Conservation (phyloP, 2,113 vertebrate species). For the Phasianus colchicus region DNA sequence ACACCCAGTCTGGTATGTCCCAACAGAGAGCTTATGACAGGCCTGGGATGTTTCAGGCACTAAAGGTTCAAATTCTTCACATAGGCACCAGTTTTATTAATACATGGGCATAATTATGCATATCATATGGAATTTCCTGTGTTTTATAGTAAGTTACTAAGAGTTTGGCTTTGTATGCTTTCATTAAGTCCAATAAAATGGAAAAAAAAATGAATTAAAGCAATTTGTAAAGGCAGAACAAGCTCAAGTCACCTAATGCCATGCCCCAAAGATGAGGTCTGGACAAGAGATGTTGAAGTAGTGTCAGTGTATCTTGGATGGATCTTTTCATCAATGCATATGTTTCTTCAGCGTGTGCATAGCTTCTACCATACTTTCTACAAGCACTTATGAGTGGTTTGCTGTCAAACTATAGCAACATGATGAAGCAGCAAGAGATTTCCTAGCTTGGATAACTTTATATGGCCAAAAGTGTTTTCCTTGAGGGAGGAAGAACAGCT, state of each 20-base stretch:
- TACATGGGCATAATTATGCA: neutral
- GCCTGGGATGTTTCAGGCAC: neutral
- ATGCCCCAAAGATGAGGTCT: neutral
- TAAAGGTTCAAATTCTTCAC: neutral
- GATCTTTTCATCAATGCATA: neutral
- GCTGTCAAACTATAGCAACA: neutral
- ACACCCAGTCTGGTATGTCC: neutral
- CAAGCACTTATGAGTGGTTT: neutral
- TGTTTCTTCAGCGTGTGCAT: neutral
- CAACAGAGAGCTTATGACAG: neutral
- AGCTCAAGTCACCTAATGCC: neutral
- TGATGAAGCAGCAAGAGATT: neutral
- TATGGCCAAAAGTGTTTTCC: neutral
- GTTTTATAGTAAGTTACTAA: neutral
- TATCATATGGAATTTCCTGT: neutral
- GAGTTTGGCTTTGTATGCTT: neutral
- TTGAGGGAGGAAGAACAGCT: neutral
- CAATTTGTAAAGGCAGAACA: neutral
- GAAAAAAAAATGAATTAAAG: neutral
- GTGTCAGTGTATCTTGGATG: neutral
- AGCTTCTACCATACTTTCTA: neutral
- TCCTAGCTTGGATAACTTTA: neutral
- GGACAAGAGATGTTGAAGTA: neutral
- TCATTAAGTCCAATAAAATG: neutral
- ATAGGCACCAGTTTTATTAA: neutral